Evolutionary conservation across 1,140 invertebrate genomes (phyloP), one percentile per base, ranked within the genome.

Genomic region (Stegodyphus dumicola): DNA sequence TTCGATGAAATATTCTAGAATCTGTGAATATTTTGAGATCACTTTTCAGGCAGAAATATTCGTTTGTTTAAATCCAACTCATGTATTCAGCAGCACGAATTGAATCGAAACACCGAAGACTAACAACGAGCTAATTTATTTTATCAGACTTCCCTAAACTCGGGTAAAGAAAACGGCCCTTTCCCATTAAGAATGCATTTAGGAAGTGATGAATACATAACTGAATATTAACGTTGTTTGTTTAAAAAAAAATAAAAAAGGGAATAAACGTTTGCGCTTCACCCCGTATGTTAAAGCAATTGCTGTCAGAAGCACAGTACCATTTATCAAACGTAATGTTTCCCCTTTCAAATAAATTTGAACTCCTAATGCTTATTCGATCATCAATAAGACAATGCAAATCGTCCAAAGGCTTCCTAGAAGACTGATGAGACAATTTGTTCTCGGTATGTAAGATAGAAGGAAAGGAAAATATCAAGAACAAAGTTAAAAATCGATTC

Each of bases 361-460:
- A 79, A 79, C 77, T 79, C 77, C 70, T 79, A 79, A 79, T 79
- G 77, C 77, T 79, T 79, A 79, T 79, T 70, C 77, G 77, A 79
- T 79, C 77, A 79, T 79, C 77, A 79, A 79, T 79, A 79, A 79
- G 77, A 79, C 77, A 70, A 67, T 79, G 77, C 67, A 56, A 79
- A 79, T 79, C 77, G 77, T 79, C 33, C 33, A 33, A 33, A 33
- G 33, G 33, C 33, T 17, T 49, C 33, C 48, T 70, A 48, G 51
- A 54, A 79, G 77, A 79, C 66, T 54, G 77, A 79, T 65, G 77
- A 79, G 66, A 79, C 77, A 79, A 33, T 79, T 79, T 79, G 67
- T 69, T 79, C 51, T 67, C n/a, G 33, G 33, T 33, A 33, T 33
- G 33, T 33, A 33, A 33, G 33, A 33, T 33, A 33, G 33, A 33